phyloP scores from a whole-genome alignment of 2,888 invertebrate species.

The Mechanitis messenoides region DNA sequence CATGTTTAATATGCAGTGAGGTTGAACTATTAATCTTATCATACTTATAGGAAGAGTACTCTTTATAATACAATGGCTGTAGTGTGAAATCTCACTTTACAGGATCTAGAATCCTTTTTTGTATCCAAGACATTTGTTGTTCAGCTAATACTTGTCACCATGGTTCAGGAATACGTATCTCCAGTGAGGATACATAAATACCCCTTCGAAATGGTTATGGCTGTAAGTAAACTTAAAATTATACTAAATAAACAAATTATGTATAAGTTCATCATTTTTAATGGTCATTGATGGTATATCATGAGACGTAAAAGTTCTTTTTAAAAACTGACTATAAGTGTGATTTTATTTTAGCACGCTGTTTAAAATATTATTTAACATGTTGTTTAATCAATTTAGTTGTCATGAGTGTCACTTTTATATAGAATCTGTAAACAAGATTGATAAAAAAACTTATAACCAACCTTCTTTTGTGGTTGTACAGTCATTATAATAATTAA shows the following conservation, averaged over 20 bases:
- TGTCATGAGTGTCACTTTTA: no score
- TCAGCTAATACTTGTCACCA: conserved; percentile 62
- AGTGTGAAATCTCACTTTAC: conserved; percentile 46
- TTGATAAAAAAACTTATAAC: no score
- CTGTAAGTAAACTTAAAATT: conserved; percentile 80
- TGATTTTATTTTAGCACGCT: no score
- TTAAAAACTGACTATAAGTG: no score
- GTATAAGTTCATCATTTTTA: neutral
- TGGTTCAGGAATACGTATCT: conserved; percentile 97
- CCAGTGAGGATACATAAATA: conserved; percentile 96
- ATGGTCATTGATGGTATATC: no score
- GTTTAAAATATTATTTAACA: no score
- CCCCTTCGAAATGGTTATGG: conserved; percentile 97
- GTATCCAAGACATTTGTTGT: conserved; percentile 36
- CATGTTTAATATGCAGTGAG: conserved; percentile 53
- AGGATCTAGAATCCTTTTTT: conserved; percentile 51
- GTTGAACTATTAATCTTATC: conserved; percentile 36
- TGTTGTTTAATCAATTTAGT: no score
- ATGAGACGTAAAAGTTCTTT: no score
- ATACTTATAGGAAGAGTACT: conserved; percentile 19
- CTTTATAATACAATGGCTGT: conserved; percentile 51
- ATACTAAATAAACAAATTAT: conserved; percentile 1
- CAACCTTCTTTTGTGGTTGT: no score
- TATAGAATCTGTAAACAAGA: no score
- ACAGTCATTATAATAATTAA: no score